Conservation (phyloP, 2,797 vertebrate genomes). For the Mallotus villosus region DNA sequence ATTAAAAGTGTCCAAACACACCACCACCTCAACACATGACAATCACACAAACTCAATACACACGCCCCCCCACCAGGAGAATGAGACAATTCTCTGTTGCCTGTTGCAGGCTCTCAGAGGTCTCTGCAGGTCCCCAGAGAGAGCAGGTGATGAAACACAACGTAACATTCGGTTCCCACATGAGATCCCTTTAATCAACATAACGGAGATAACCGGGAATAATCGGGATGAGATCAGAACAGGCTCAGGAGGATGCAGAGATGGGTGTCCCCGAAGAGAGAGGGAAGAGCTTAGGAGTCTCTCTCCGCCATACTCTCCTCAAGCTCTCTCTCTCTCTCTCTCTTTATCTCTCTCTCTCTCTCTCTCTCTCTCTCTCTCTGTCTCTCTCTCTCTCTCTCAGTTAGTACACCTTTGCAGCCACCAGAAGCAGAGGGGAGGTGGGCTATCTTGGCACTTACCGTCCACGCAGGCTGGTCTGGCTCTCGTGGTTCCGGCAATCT, state of each 20-base stretch:
- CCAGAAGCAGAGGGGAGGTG: background rate
- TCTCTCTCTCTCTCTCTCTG: background rate
- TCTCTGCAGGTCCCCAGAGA: slow-evolving; percentile 38
- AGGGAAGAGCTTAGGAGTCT: slow-evolving; percentile 14
- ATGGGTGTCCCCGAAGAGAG: background rate
- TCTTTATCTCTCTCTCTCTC: background rate
- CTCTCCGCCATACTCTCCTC: slow-evolving; percentile 3
- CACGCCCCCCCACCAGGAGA: slow-evolving; percentile 8
- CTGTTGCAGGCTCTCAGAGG: slow-evolving; percentile 53
- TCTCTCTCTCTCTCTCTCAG: background rate
- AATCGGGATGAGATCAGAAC: slow-evolving; percentile 8
- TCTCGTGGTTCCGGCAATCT: slow-evolving; percentile 88
- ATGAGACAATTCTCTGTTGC: slow-evolving; percentile 28
- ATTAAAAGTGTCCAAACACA: background rate
- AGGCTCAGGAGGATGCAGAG: background rate
- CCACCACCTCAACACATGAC: background rate
- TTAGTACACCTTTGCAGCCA: slow-evolving; percentile 10
- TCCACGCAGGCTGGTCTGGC: slow-evolving; percentile 88
- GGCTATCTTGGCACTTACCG: slow-evolving; percentile 70
- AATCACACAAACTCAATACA: slow-evolving; percentile 2
- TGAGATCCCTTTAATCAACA: slow-evolving; percentile 28
- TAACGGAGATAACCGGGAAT: slow-evolving; percentile 5
- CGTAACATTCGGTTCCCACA: slow-evolving; percentile 45
- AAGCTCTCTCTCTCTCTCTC: slow-evolving; percentile 2
- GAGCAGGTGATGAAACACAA: slow-evolving; percentile 57